These are phyloP conservation scores for Euplexia lucipara DNA, from an alignment of 2,888 invertebrate species.

Conservation along the genomic window DNA sequence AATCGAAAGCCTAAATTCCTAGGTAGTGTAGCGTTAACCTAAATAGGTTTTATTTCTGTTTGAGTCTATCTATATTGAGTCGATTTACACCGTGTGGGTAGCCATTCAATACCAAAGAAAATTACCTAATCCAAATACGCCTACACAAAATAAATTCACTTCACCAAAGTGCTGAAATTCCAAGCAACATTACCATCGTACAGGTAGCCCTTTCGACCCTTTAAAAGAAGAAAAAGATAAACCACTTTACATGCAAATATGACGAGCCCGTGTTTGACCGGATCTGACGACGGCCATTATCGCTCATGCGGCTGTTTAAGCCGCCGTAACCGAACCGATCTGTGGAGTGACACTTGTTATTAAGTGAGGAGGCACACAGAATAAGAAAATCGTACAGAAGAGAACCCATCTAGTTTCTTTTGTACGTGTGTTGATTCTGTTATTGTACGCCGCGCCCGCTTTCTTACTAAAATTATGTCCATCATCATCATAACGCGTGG, in stretches of 20 bases:
- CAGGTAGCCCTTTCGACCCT: conserved; percentile 19
- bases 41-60: no score
- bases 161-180: conserved; percentile 5
- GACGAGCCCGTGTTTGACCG: conserved; percentile 23
- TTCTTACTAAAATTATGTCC: no score
- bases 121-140: not conserved
- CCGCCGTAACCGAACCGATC: conserved; percentile 17
- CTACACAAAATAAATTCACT: not conserved
- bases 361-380: conserved; percentile 20
- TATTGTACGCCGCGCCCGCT: no score
- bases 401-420: no score
- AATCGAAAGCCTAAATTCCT: no score
- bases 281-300: conserved; percentile 25
- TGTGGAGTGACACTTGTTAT: conserved; percentile 43
- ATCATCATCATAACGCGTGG: no score
- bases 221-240: conserved; percentile 22
- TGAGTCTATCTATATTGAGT: no score
- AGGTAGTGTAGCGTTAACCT: no score
- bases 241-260: conserved; percentile 48
- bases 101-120: not conserved
- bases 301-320: conserved; percentile 16
- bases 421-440: no score
- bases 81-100: not conserved
- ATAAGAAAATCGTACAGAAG: not conserved
- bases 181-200: conserved; percentile 7